Conservation (phyloP, 2,888 invertebrate genomes). For the Zygothrica quintamaculata region DNA sequence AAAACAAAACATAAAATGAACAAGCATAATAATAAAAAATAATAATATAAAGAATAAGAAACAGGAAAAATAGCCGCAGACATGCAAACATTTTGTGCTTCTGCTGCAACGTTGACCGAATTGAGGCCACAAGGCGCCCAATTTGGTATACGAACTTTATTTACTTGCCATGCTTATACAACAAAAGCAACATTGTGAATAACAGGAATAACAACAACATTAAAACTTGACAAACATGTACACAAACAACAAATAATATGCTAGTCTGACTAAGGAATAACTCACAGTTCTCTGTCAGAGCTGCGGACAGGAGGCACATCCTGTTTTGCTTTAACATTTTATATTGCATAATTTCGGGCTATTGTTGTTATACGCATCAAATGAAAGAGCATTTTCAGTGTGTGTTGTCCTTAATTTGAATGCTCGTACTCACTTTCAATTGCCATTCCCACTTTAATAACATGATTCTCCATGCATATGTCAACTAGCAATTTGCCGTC, state of each 20-base stretch:
- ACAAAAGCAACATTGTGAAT: conserved; percentile 19
- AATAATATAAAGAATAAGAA: conserved; percentile 29
- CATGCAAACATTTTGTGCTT: conserved; percentile 58
- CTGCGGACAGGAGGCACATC: conserved; percentile 25
- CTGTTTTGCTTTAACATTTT: conserved; percentile 30
- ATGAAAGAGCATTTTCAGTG: conserved; percentile 26
- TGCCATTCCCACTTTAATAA: conserved; percentile 25
- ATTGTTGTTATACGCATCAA: conserved; percentile 32
- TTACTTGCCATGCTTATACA: conserved; percentile 39
- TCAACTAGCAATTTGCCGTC: conserved; percentile 58
- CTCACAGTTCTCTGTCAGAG: conserved; percentile 20
- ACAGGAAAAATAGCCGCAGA: conserved; percentile 52
- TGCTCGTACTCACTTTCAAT: conserved; percentile 31
- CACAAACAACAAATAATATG: conserved; percentile 37
- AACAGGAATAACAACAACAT: conserved; percentile 6
- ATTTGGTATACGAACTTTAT: conserved; percentile 51
- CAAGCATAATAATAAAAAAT: neutral
- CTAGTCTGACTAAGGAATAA: conserved; percentile 35
- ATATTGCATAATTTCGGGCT: conserved; percentile 50
- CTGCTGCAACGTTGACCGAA: conserved; percentile 51
- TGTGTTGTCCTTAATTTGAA: conserved; percentile 24
- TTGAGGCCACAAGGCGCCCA: conserved; percentile 38
- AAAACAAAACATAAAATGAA: conserved; percentile 11
- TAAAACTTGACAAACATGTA: conserved; percentile 1
- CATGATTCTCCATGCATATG: too few species aligned